A percentile compares a stretch with the other conserved stretches of the same genome.
Evolutionary conservation across 2,888 invertebrate genomes (phyloP).

Genomic region (Pristionchus exspectatus): DNA sequence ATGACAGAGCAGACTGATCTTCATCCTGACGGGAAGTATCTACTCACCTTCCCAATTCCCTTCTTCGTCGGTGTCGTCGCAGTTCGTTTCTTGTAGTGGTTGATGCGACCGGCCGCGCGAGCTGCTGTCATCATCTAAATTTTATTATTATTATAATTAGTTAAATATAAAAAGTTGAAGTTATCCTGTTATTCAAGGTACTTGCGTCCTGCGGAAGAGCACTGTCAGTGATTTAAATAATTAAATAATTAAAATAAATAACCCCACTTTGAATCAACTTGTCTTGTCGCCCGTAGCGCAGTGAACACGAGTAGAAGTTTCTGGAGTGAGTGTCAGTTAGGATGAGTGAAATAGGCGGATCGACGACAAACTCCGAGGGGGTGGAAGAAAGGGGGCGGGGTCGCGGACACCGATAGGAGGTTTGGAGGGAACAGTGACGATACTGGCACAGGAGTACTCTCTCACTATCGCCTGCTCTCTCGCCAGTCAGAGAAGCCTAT

Average conservation of each 20-base stretch:
- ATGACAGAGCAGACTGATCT: no score
- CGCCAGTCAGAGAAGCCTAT: neutral
- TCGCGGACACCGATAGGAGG: neutral
- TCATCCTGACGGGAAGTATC: no score
- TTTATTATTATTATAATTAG: neutral
- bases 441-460: no score
- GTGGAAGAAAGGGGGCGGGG: constrained; percentile 3
- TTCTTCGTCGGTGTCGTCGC: constrained; percentile 38
- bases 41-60: neutral
- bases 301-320: neutral
- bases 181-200: no score
- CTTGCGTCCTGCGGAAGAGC: no score
- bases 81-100: constrained; percentile 54
- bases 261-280: neutral
- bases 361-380: neutral
- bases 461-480: neutral
- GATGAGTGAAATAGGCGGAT: neutral
- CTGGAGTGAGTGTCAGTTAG: neutral
- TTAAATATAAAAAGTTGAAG: neutral
- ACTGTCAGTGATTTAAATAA: neutral
- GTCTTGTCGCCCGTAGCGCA: neutral
- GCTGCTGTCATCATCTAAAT: constrained; percentile 55
- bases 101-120: constrained; percentile 45
- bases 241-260: neutral
- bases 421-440: neutral